Evolutionary conservation across 1,140 invertebrate genomes (phyloP).

Genomic region (Eueides isabella): DNA sequence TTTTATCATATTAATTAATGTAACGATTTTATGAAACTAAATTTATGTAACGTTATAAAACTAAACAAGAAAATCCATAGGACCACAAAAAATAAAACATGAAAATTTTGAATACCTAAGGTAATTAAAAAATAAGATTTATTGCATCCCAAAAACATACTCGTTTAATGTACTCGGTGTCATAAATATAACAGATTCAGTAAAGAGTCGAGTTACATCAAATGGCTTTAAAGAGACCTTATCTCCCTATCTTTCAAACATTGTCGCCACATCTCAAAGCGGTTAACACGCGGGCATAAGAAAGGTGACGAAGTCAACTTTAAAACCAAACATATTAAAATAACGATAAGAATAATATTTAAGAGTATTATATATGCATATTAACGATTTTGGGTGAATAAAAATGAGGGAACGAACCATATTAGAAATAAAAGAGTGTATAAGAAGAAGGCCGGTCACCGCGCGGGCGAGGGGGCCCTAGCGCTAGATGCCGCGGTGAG

Average conservation of each 20-base stretch:
- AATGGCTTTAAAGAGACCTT: slow-evolving; percentile 67
- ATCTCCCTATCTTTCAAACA: slow-evolving; percentile 73
- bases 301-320: slow-evolving; percentile 68
- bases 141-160: slow-evolving; percentile 40
- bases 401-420: slow-evolving; percentile 72
- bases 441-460: slow-evolving; percentile 54
- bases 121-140: slow-evolving; percentile 42
- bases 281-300: slow-evolving; percentile 53
- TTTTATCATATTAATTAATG: too few relatives aligned
- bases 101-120: neutral
- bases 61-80: neutral
- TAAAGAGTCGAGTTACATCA: slow-evolving; percentile 73
- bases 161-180: slow-evolving; percentile 44
- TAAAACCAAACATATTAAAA: slow-evolving; percentile 68
- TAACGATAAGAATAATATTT: slow-evolving; percentile 76
- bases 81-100: neutral
- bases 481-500: slow-evolving; percentile 70
- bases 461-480: slow-evolving; percentile 33
- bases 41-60: neutral
- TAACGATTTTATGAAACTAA: neutral
- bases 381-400: slow-evolving; percentile 75
- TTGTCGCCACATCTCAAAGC: slow-evolving; percentile 68
- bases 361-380: slow-evolving; percentile 77
- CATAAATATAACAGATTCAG: slow-evolving; percentile 70
- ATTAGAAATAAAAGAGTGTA: slow-evolving; percentile 75